These are phyloP conservation scores for Leptopilina myrica DNA, from an alignment of 2,888 invertebrate genomes.

Conservation along the genomic window DNA sequence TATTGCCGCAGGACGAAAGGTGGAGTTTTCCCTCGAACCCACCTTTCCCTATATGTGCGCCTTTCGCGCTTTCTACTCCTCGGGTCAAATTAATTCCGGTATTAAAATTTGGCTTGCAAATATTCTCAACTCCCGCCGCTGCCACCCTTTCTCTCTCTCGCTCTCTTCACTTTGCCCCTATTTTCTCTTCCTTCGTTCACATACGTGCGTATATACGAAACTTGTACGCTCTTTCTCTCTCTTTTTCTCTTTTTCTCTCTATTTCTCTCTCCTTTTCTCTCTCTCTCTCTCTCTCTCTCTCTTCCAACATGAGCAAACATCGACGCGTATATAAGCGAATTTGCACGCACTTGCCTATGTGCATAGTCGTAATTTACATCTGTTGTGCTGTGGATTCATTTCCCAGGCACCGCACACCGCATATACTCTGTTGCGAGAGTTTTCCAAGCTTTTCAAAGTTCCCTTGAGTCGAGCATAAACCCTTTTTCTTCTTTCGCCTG, in stretches of 20 bases:
- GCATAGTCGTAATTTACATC: constrained; percentile 76
- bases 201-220: constrained; percentile 51
- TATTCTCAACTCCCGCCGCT: constrained; percentile 71
- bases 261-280: no score
- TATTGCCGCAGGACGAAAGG: constrained; percentile 51
- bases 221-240: constrained; percentile 17
- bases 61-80: constrained; percentile 61
- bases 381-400: constrained; percentile 60
- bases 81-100: constrained; percentile 77
- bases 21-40: constrained; percentile 13
- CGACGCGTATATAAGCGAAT: constrained; percentile 46
- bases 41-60: constrained; percentile 23
- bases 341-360: constrained; percentile 53
- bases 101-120: constrained; percentile 78
- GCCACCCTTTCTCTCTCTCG: constrained; percentile 18
- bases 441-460: constrained; percentile 5
- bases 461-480: constrained; percentile 1
- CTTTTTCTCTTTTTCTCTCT: neutral
- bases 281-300: no score
- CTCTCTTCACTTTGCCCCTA: no score
- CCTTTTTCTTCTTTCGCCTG: neutral
- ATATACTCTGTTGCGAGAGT: neutral
- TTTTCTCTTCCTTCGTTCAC: constrained; percentile 5
- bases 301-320: constrained; percentile 52
- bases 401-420: constrained; percentile 13